Base-by-base conservation (phyloP, 2,113 vertebrate species). In the Polypterus senegalus region DNA sequence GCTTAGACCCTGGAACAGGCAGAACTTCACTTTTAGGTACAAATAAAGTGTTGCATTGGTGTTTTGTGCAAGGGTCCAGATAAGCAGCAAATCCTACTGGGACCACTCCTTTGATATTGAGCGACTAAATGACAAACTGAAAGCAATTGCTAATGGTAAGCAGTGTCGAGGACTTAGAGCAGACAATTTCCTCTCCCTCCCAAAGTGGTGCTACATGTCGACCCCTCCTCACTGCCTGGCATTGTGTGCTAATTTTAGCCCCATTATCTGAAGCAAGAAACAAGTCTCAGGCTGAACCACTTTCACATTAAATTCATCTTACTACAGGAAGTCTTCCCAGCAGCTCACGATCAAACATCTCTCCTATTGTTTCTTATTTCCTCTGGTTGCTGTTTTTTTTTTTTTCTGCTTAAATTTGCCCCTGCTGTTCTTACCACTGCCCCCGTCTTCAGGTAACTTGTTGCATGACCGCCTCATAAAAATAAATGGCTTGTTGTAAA, bases 201-300 rank as follows among this genome's bases (percentile, higher is more conserved):
- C 86, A 86, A 81, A 80, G 52, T 78, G 76, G 74, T 77, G 80
- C 78, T 77, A 76, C 74, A 69, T 69, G 77, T 79, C 66, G 84
- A 81, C 73, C 76, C 78, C 75, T 72, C 79, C 81, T 70, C 74
- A 77, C 83, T 76, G 83, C 81, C 80, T 73, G 74, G 89, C 84
- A 93, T 91, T 94, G 92, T 93, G 83, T 90, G 87, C 90, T 97
- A 92, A 90, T 85, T 94, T 92, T 94, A 92, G 91, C 73, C 76
- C 87, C 79, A 87, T 88, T 88, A 87, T 88, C 82, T 71, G 73
- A 66, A 61, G 64, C 79, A 81, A 83, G 79, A 83, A 84, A 86
- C 77, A 83, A 79, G 77, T 72, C 65, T 69, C 69, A 77, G 82
- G 82, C 72, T 78, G 85, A 86, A 81, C 85, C 81, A 87, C 86